Evolutionary conservation across 2,113 vertebrate species (phyloP), one percentile per base, ranked within the genome.

Genomic region (Lepisosteus oculatus): DNA sequence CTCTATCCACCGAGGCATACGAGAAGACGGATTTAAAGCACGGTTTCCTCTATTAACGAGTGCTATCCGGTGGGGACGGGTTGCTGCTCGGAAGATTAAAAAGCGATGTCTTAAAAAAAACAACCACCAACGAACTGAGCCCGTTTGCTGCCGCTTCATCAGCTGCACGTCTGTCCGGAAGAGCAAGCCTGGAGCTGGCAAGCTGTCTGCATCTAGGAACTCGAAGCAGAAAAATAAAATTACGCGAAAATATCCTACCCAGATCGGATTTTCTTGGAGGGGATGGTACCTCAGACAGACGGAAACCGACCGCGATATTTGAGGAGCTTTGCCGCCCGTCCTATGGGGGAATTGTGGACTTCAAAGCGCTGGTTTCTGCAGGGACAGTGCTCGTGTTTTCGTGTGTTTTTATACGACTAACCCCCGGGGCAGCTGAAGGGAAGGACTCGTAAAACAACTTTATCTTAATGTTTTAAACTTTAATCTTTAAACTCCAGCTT

Each of bases 281-380:
- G 55, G 55, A 69, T 69, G 68, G 55, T 69, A 56, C 72, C n/a
- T 9, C 79, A 75, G 81, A 74, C 71, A 64, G 79, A 79, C 67
- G 76, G 76, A 80, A 44, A 63, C 43, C 69, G 77, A 83, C 81
- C 81, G 78, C 86, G 84, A 83, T 65, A 81, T 83, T 77, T 82
- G 78, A 85, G 84, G 86, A 85, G 72, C 54, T 68, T 73, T 17
- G 72, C 78, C 74, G 71, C 75, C 78, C 75, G 80, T 83, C 75
- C 76, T 61, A 71, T 69, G 61, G 78, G 79, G 72, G 63, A 55
- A 41, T 78, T 76, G 76, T 76, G 88, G 89, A 88, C 88, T 85
- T 70, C 14, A 67, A 80, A 71, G 75, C 81, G 75, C 84, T 73
- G 54, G 54, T 42, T 80, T 54, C 70, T 63, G 80, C 77, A 78